phyloP scores from a whole-genome alignment of 1,140 invertebrate species.

The Mamestra configurata region DNA sequence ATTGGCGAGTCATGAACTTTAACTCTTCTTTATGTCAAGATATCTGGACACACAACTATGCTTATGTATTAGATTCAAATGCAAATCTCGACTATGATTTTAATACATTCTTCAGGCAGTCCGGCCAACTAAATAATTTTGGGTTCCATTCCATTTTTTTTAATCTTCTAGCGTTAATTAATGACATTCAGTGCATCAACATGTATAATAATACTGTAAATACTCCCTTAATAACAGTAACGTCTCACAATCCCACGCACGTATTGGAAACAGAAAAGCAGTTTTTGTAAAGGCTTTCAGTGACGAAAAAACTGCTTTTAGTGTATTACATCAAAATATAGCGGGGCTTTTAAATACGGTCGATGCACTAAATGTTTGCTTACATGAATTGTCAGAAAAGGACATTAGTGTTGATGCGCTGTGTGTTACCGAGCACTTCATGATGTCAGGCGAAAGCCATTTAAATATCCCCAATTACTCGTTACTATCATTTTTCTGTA shows the following conservation, averaged over 20 bases:
- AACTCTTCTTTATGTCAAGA: too few species aligned
- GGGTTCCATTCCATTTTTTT: neutral
- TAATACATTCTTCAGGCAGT: too few species aligned
- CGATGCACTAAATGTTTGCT: neutral
- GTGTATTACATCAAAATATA: neutral
- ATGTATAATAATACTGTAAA: neutral
- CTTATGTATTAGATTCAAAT: too few species aligned
- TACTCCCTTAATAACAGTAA: neutral
- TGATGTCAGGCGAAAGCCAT: too few species aligned
- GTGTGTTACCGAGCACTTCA: too few species aligned
- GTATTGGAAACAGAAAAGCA: neutral
- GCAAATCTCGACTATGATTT: too few species aligned
- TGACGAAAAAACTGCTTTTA: neutral
- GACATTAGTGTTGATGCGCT: too few species aligned
- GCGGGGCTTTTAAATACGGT: neutral
- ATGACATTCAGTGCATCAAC: neutral
- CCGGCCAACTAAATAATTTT: neutral
- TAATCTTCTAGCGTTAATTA: neutral
- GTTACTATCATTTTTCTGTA: too few species aligned
- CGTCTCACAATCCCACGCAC: neutral
- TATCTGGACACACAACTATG: too few species aligned
- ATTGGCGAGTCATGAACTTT: too few species aligned
- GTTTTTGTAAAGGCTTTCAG: too few species aligned
- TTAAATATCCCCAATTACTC: too few species aligned
- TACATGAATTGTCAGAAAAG: neutral